A percentile compares a stretch with the other conserved stretches of the same genome.
Conservation (phyloP, 2,888 invertebrate genomes). For the Plagodis dolabraria region DNA sequence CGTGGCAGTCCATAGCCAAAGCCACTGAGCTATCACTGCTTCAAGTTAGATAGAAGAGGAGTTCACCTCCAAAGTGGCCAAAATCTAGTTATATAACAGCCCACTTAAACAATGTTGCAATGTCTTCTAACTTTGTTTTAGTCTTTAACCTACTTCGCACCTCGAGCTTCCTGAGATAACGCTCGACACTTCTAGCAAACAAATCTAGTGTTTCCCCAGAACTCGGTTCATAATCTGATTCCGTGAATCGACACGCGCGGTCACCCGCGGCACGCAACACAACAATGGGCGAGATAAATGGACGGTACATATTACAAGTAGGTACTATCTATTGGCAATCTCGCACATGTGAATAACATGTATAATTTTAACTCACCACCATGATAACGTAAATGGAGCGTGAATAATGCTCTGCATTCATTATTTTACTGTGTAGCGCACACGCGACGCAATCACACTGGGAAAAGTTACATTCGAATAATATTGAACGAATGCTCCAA, state of each 20-base stretch:
- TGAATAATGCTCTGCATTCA: slow-evolving; percentile 69
- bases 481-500: background rate
- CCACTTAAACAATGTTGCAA: slow-evolving; percentile 22
- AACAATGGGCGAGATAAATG: slow-evolving; percentile 29
- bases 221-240: slow-evolving; percentile 21
- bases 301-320: slow-evolving; percentile 23
- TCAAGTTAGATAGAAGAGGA: too few relatives aligned
- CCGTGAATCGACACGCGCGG: slow-evolving; percentile 25
- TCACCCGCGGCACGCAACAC: slow-evolving; percentile 18
- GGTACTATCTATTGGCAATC: slow-evolving; percentile 52
- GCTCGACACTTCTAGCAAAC: slow-evolving; percentile 26
- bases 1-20: too few relatives aligned
- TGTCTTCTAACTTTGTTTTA: slow-evolving; percentile 19
- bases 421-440: slow-evolving; percentile 66
- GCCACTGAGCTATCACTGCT: too few relatives aligned
- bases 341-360: slow-evolving; percentile 58
- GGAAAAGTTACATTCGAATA: slow-evolving; percentile 74
- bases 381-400: slow-evolving; percentile 81
- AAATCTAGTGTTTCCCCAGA: slow-evolving; percentile 33
- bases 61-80: too few relatives aligned
- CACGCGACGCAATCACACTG: slow-evolving; percentile 76
- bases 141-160: slow-evolving; percentile 30
- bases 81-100: too few relatives aligned
- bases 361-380: slow-evolving; percentile 68
- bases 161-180: slow-evolving; percentile 29